Base-by-base conservation (phyloP, 53 echinoderm and acorn worm genomes). In the Glandiceps talaboti region DNA sequence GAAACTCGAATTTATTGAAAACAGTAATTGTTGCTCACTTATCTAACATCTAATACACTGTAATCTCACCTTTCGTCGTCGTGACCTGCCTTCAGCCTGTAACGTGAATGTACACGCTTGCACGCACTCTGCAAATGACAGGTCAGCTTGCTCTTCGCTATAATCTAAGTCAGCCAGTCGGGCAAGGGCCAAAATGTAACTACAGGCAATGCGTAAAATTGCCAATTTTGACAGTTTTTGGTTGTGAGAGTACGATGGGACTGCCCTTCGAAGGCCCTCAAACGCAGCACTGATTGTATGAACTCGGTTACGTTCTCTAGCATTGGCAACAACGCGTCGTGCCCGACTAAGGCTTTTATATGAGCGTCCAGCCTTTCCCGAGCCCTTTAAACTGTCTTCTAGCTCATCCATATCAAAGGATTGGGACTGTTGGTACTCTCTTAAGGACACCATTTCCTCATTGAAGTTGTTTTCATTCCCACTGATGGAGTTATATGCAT, bases 271-370 rank as follows among this genome's bases (percentile, higher is more conserved):
- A 25, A 96, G 92, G 26, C 97, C 97, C 80, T 97, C 97, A 77
- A 97, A 97, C 27, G 97, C 97, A 0, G 97, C 93, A 80, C 97
- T 97, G 79, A 97, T 97, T 0, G 97, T 97, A 33, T 97, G 97
- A 27, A 97, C 97, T 1, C 97, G 86, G 78, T 97, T 97, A 28
- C 97, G 76, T 75, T 96, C 97, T 28, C 97, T 82, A 14, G 97
- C 97, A 31, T 96, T 96, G 27, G 97, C 97, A 1, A 96, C 97
- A 76, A 96, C 92, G 28, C 97, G 80, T 33, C 97, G 87, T 25
- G 97, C 92, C 27, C 93, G 85, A 77, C 88, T 93, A 26, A 93
- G 85, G 75, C 89, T 92, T 74, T 92, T 92, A 77, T 92, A 92
- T 45, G 92, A 90, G 0, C 92, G 80, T 33, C 80, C 32, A 26